A percentile compares a stretch with the other conserved stretches of the same genome.
phyloP scores from a whole-genome alignment of 2,888 invertebrate species.

The Ptilodon capucinus region DNA sequence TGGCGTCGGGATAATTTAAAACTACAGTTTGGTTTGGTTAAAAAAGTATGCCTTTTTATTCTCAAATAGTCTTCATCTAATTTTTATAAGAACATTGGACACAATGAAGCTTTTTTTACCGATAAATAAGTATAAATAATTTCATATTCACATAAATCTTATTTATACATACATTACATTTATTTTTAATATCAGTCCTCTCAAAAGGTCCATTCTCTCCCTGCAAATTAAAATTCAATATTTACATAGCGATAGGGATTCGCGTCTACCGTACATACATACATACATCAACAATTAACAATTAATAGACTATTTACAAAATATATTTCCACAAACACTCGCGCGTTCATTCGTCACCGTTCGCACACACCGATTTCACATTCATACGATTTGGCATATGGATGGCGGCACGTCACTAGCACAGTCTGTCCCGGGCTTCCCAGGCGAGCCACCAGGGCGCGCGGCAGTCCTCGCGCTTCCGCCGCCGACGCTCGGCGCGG shows the following conservation, averaged over 20 bases:
- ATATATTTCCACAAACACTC: slow-evolving; percentile 71
- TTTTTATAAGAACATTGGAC: slow-evolving; percentile 83
- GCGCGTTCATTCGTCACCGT: slow-evolving; percentile 64
- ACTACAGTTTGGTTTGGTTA: slow-evolving; percentile 74
- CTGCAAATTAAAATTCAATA: slow-evolving; percentile 81
- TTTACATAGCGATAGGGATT: slow-evolving; percentile 83
- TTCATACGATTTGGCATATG: slow-evolving; percentile 80
- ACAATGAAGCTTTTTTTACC: slow-evolving; percentile 83
- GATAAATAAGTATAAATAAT: slow-evolving; percentile 83
- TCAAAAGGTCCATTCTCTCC: slow-evolving; percentile 83
- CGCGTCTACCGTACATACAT: slow-evolving; percentile 81
- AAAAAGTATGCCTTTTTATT: slow-evolving; percentile 83
- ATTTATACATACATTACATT: slow-evolving; percentile 82
- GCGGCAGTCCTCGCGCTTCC: slow-evolving; percentile 84
- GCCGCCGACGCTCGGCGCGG: slow-evolving; percentile 87
- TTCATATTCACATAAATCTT: slow-evolving; percentile 83
- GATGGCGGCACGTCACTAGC: slow-evolving; percentile 78
- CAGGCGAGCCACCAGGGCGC: slow-evolving; percentile 78
- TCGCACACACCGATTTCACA: slow-evolving; percentile 61
- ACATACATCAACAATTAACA: slow-evolving; percentile 83
- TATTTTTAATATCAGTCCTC: slow-evolving; percentile 83
- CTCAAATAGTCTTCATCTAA: slow-evolving; percentile 83
- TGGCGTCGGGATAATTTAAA: slow-evolving; percentile 29
- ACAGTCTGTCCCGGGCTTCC: slow-evolving; percentile 68
- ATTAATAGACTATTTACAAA: slow-evolving; percentile 82